Percentiles rank a stretch among this genome's conserved stretches.
Conservation (phyloP, 2,888 invertebrate genomes). For the Kuschelorhynchus macadamiae region DNA sequence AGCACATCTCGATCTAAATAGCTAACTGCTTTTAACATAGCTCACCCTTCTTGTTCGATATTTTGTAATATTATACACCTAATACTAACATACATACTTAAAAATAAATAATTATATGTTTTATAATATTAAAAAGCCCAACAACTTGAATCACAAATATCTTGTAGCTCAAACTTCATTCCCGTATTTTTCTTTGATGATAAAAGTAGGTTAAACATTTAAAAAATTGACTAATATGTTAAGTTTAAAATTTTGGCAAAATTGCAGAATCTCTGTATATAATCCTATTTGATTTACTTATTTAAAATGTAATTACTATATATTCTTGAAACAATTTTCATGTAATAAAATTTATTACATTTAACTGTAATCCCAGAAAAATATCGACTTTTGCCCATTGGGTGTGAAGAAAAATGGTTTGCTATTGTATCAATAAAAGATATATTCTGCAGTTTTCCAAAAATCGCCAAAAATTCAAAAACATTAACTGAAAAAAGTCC, state of each 20-base stretch:
- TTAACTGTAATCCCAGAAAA: no score
- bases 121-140: slow-evolving; percentile 46
- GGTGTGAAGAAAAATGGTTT: no score
- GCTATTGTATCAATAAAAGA: slow-evolving; percentile 29
- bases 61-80: slow-evolving; percentile 29
- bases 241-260: background rate
- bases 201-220: slow-evolving; percentile 43
- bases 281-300: no score
- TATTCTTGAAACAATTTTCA: no score
- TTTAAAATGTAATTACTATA: no score
- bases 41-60: background rate
- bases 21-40: background rate
- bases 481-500: slow-evolving; percentile 42
- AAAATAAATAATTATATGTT: slow-evolving; percentile 43
- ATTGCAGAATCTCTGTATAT: no score
- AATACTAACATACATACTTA: slow-evolving; percentile 37
- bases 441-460: slow-evolving; percentile 3
- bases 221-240: slow-evolving; percentile 47
- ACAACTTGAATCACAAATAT: slow-evolving; percentile 49
- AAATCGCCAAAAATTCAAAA: slow-evolving; percentile 27
- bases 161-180: slow-evolving; percentile 37
- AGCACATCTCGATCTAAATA: background rate
- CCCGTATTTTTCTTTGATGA: slow-evolving; percentile 36
- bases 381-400: no score
- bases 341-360: no score